phyloP scores from a whole-genome alignment of 2,888 invertebrate species.

The Euclidia mi region DNA sequence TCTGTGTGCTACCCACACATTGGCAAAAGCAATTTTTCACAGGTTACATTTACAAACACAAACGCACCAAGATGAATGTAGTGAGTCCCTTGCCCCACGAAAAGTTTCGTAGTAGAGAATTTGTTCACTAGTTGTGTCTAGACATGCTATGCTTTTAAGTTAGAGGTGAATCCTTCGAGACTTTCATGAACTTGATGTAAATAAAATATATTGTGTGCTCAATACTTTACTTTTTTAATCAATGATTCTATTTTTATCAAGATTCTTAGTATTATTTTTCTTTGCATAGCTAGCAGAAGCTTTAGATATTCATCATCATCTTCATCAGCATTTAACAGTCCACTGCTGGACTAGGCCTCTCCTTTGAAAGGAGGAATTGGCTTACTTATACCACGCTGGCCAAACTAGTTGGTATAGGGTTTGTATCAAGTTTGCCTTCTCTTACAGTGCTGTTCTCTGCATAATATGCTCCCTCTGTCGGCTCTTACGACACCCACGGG shows the following conservation, averaged over 20 bases:
- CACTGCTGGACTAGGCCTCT: too few species aligned
- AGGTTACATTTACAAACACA: slow-evolving; percentile 81
- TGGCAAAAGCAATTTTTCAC: slow-evolving; percentile 86
- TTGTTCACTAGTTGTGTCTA: slow-evolving; percentile 89
- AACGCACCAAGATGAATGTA: slow-evolving; percentile 71
- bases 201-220: slow-evolving; percentile 56
- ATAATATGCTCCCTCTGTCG: too few species aligned
- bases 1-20: slow-evolving; percentile 73
- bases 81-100: slow-evolving; percentile 85
- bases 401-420: too few species aligned
- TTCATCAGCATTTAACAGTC: too few species aligned
- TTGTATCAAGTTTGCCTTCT: too few species aligned
- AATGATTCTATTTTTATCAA: slow-evolving; percentile 15
- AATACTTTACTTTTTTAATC: slow-evolving; percentile 39
- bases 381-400: too few species aligned
- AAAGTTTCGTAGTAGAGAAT: slow-evolving; percentile 88
- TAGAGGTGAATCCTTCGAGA: slow-evolving; percentile 83
- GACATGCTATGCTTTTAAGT: slow-evolving; percentile 87
- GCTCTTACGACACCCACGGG: too few species aligned
- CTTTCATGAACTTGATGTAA: slow-evolving; percentile 71
- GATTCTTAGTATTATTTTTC: slow-evolving; percentile 3
- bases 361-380: too few species aligned
- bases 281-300: neutral
- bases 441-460: too few species aligned
- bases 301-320: too few species aligned